Evolutionary conservation across 2,113 vertebrate genomes (phyloP), one percentile per base, ranked within the genome.

Genomic region (Antechinus flavipes): DNA sequence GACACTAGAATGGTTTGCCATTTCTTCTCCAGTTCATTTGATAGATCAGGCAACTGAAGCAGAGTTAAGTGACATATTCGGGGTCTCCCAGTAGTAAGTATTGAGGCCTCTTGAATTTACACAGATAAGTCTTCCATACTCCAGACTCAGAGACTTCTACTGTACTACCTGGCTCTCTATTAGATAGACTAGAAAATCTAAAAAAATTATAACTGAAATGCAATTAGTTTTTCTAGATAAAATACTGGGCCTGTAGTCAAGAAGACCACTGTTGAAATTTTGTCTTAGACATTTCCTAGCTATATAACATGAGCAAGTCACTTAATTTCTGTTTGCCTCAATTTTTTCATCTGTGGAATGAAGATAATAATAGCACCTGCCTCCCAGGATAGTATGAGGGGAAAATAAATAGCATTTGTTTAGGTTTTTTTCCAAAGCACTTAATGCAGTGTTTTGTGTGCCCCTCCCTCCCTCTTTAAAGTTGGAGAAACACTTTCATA

Each of bases 131-230:
- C 54, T 55, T 55, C 54, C 25, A 26, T 25, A 26, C 25, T 58
- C 56, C 8, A 11, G 50, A 52, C 9, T 52, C 50, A 52, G 9
- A 52, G 50, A 52, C 9, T 52, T 52, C 50, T 11, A 52, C 90
- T 90, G n/a, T 84, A 58, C 93, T 93, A 58, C 90, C 92, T 84
- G 54, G 50, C 93, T 93, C 25, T 92, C 42, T 50, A 68, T 35
- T 14, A 35, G 27, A 61, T 9, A 12, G 30, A 11, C 26, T 61
- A 61, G 56, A 61, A 61, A 61, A 61, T 68, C 12, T 35, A 68
- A 35, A 68, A 35, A 35, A 68, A 35, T 35, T 68, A 68, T 68
- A 68, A 2, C 1, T 76, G 61, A 76, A 3, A 2, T 10, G 0
- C 11, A 61, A 61, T 3, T 9, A 30, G 4, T 35, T n/a, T 30